Percentiles rank a stretch among this genome's conserved stretches.
phyloP scores from a whole-genome alignment of 2,797 vertebrate species.

The Furcifer pardalis region DNA sequence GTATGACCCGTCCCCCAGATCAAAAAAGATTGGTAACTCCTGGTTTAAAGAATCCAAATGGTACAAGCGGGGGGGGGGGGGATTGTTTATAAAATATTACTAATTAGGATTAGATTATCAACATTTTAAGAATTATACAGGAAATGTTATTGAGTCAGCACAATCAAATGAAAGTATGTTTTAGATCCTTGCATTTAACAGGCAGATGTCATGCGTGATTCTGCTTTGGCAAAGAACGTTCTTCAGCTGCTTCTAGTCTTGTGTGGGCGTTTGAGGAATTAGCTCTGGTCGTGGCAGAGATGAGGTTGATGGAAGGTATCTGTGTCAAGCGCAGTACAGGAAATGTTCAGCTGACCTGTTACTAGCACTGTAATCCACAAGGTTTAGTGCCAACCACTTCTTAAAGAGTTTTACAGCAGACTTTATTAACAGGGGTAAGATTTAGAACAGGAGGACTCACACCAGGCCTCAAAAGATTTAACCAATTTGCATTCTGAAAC shows the following conservation, averaged over 20 bases:
- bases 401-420: slow-evolving; percentile 16
- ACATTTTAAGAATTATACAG: background rate
- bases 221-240: background rate
- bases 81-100: background rate
- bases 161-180: background rate
- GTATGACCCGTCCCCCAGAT: no score
- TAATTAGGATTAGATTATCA: no score
- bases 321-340: background rate
- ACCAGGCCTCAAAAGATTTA: background rate
- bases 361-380: background rate
- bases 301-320: background rate
- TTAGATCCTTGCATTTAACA: background rate
- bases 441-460: background rate
- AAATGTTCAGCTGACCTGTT: background rate
- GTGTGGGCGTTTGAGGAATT: background rate
- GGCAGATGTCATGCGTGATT: background rate
- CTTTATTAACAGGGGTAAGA: background rate
- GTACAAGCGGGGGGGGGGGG: background rate
- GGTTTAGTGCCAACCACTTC: slow-evolving; percentile 6
- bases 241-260: background rate
- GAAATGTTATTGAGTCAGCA: background rate
- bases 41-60: background rate
- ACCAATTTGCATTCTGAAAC: background rate
- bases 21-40: no score
- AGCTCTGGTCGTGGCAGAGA: background rate